Base-by-base conservation (phyloP, 2,797 vertebrate species). In the Harpagifer antarcticus region DNA sequence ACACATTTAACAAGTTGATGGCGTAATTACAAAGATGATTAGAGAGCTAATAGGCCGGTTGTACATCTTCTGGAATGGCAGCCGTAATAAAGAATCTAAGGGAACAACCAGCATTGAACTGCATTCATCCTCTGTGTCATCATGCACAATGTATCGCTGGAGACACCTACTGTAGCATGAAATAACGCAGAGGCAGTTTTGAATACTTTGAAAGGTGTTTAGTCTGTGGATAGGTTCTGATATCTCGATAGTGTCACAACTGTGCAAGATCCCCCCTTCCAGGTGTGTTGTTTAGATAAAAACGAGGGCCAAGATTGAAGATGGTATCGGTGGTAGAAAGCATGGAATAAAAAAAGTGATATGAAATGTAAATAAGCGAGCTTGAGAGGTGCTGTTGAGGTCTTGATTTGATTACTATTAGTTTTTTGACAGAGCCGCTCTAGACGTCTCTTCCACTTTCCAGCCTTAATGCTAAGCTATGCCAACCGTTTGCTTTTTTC, bases 21-120 rank as follows among this genome's bases (percentile, higher is more conserved):
- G 67, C 9, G 42, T 87, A 84, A 78, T 78, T 83, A 80, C 49
- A 60, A 57, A 71, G n/a, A 70, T 55, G 48, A 82, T 79, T 56
- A 72, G 64, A 66, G 40, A 48, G 53, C 31, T 59, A 76, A 77
- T 68, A 75, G 68, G 70, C 77, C 62, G 19, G 40, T 76, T 68
- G 59, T 57, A 68, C 54, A 57, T 87, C 64, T 56, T 66, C 62
- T 47, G 44, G 45, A 79, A 76, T 60, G 49, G 61, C 58, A 47
- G 66, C 48, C 19, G 52, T 65, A 55, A 77, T 82, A 79, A 81
- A 84, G 65, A 45, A 66, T 37, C 31, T 62, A 3, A 14, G 59
- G 20, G 20, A 53, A 7, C 4, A 15, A 64, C n/a, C 45, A 56
- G 42, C n/a, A 44, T 44, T 43, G 53, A 66, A 43, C 9, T 9